Evolutionary conservation across 2,888 invertebrate species (phyloP).

Genomic region (Macaria notata): DNA sequence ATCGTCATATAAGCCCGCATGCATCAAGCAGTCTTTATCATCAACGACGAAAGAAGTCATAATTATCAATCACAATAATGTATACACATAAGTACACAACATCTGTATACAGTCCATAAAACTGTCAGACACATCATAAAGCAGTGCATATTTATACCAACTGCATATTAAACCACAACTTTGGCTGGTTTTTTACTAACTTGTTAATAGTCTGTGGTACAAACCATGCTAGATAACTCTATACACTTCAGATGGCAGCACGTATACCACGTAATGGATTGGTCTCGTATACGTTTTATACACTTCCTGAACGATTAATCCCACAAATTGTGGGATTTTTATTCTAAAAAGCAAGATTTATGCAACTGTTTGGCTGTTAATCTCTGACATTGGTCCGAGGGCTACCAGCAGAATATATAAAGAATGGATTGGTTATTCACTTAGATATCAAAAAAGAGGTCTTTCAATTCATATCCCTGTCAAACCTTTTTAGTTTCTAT

Average conservation of each 20-base stretch:
- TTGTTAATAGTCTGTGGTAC: slow-evolving; percentile 15
- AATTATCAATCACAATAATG: slow-evolving; percentile 29
- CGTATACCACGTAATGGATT: no score
- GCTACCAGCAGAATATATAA: background rate
- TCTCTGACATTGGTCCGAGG: background rate
- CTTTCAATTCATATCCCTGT: no score
- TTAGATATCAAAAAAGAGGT: no score
- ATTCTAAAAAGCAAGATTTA: no score
- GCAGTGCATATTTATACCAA: slow-evolving; percentile 30
- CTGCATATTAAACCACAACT: slow-evolving; percentile 14
- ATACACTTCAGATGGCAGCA: no score
- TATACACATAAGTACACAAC: slow-evolving; percentile 15
- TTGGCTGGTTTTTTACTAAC: slow-evolving; percentile 16
- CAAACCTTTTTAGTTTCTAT: no score
- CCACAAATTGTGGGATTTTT: no score
- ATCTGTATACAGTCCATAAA: slow-evolving; percentile 38
- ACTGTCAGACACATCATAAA: slow-evolving; percentile 48
- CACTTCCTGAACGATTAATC: no score
- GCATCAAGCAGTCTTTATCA: slow-evolving; percentile 1
- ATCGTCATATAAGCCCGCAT: background rate
- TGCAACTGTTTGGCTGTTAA: no score
- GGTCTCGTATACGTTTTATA: no score
- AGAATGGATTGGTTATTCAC: no score
- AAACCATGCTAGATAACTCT: background rate
- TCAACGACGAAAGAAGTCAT: slow-evolving; percentile 18